Conservation (phyloP, 2,113 vertebrate genomes). For the Sturnira hondurensis region DNA sequence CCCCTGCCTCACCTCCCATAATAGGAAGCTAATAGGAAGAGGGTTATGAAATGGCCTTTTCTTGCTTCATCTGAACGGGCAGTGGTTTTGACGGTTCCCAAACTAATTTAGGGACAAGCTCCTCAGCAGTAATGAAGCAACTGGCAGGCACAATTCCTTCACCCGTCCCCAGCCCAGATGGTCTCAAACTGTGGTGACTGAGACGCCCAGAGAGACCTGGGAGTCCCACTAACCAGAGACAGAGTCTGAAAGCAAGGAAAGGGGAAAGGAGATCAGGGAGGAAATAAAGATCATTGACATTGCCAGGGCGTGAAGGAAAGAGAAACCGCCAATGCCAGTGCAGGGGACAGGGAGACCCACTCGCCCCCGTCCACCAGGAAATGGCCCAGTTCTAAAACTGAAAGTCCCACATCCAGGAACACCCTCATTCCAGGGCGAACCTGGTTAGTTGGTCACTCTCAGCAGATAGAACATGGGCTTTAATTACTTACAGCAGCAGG, state of each 20-base stretch:
- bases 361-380: not conserved
- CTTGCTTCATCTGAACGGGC: not conserved
- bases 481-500: not conserved
- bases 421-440: not conserved
- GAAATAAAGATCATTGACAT: not conserved
- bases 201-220: not conserved
- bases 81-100: not conserved
- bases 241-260: not conserved
- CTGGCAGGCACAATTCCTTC: not conserved
- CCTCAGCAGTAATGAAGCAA: not conserved
- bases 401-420: not conserved
- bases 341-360: too few relatives aligned
- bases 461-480: not conserved
- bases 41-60: not conserved
- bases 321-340: not conserved
- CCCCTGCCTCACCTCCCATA: not conserved
- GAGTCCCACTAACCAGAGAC: not conserved
- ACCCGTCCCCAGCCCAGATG: not conserved
- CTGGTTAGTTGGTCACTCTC: not conserved
- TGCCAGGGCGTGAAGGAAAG: too few relatives aligned
- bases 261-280: not conserved
- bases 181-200: not conserved
- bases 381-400: not conserved
- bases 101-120: not conserved
- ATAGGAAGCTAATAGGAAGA: not conserved